Base-by-base conservation (phyloP, 2,888 invertebrate species). In the Limnephilus marmoratus region DNA sequence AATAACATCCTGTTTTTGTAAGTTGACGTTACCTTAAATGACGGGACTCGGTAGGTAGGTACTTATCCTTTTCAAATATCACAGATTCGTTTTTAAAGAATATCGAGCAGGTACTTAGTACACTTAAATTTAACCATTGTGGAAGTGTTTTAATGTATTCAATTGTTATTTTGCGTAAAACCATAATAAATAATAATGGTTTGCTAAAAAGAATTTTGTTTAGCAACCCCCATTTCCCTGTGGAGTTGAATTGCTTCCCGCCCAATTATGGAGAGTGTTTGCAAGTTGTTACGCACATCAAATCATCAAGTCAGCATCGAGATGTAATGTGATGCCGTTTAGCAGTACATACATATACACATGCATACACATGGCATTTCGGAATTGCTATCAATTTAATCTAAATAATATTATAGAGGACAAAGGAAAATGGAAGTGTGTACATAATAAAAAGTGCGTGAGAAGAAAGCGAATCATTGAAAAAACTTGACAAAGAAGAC, bases 201-300 rank as follows among this genome's bases (percentile, higher is more conserved):
- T 5, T 18, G 1, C 18, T 53, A 53, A 15, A 18, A n/a, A 68
- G 5, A 68, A n/a, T 68, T 68, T 68, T 68, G 9, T 68, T 68
- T 24, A 68, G 68, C 24, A 9, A 24, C 24, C 24, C 68, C 68
- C 24, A 68, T 68, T 68, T 68, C 68, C 68, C 68, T 24, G 24
- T 7, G n/a, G 68, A 68, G 24, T 34, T 15, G 18, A 83, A 83
- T 83, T 34, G 83, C 34, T 83, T 34, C 83, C 24, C 37, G 83
- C 37, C 83, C 83, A 37, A 83, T 83, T 83, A 83, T 24, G 24
- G 37, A 83, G 37, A 37, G 83, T 83, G 83, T 83, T 83, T 83
- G 34, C 37, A 34, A 34, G 34, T 83, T 83, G 31, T 29, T 83
- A 31, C 31, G 37, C 34, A 83, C 24, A 83, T 83, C 68, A 68